Conservation (phyloP, 2,797 vertebrate genomes). For the Leuciscus waleckii region DNA sequence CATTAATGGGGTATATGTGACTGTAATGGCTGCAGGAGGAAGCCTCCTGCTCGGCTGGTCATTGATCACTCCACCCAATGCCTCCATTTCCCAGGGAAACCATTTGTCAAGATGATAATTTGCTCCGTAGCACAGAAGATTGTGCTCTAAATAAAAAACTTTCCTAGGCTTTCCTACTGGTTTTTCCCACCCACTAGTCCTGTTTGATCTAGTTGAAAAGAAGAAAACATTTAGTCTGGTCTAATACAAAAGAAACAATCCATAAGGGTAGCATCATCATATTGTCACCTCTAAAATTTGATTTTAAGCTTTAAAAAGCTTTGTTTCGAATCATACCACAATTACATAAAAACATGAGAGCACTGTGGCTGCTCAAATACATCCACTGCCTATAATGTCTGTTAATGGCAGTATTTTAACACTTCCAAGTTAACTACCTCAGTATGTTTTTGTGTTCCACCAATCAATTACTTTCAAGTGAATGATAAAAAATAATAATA, state of each 20-base stretch:
- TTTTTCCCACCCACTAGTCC: slow-evolving; percentile 23
- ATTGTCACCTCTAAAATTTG: slow-evolving; percentile 5
- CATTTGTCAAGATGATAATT: slow-evolving; percentile 79
- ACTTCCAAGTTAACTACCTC: slow-evolving; percentile 13
- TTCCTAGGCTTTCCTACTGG: slow-evolving; percentile 54
- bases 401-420: neutral
- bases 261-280: neutral
- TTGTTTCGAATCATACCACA: neutral
- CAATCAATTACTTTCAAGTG: neutral
- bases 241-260: slow-evolving; percentile 9
- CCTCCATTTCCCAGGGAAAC: slow-evolving; percentile 68
- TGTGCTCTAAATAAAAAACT: slow-evolving; percentile 58
- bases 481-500: neutral
- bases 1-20: slow-evolving; percentile 48
- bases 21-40: slow-evolving; percentile 71
- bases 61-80: slow-evolving; percentile 72
- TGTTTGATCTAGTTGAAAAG: slow-evolving; percentile 16
- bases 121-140: slow-evolving; percentile 71
- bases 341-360: neutral
- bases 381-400: neutral
- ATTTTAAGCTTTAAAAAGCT: slow-evolving; percentile 10
- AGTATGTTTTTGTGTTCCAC: neutral
- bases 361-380: neutral
- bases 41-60: slow-evolving; percentile 68
- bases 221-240: neutral